Evolutionary conservation across 64 coral and sea anemone species (phyloP).

Genomic region (Dendrophyllia cribrosa): DNA sequence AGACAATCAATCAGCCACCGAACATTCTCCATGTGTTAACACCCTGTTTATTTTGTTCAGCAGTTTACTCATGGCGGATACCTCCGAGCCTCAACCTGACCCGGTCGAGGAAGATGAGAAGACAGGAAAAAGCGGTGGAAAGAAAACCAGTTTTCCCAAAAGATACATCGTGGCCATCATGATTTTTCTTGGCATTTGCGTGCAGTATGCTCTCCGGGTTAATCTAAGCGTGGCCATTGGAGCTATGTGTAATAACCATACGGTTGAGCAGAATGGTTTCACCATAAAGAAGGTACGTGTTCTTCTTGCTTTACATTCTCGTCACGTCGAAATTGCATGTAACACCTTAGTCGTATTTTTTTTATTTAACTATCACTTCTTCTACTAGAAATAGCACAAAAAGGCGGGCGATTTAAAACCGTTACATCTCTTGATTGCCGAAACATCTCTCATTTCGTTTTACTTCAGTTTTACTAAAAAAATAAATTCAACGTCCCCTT

Average conservation of each 20-base stretch:
- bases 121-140: conserved; percentile 21
- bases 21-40: not conserved
- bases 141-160: conserved; percentile 86
- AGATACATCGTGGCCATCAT: conserved; percentile 92
- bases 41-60: not conserved
- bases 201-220: conserved; percentile 94
- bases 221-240: conserved; percentile 95
- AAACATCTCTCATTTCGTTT: no score
- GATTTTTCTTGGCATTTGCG: conserved; percentile 94
- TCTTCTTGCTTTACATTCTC: not conserved
- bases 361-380: no score
- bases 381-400: no score
- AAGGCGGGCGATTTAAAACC: no score
- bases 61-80: not conserved
- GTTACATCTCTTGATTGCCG: no score
- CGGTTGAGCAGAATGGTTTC: conserved; percentile 92
- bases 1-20: no score
- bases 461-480: no score
- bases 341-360: no score
- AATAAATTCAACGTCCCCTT: no score
- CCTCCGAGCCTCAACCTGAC: conserved; percentile 55
- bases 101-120: conserved; percentile 60
- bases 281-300: conserved; percentile 89
- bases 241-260: conserved; percentile 98
- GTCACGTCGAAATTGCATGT: no score